phyloP scores from a whole-genome alignment of 2,113 vertebrate genomes.

The Pyxicephalus adspersus region DNA sequence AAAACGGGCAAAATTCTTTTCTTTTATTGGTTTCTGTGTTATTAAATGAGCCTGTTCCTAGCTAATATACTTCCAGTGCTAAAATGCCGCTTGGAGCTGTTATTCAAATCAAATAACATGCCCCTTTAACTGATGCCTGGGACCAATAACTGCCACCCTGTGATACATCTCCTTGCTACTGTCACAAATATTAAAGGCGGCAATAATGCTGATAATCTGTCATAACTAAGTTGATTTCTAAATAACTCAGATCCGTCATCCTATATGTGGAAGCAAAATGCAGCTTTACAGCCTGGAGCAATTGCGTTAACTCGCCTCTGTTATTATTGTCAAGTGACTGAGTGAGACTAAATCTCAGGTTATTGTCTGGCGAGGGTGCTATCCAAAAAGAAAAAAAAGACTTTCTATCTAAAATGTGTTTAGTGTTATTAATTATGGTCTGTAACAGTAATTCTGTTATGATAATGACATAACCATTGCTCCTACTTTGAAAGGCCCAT shows the following conservation, averaged over 20 bases:
- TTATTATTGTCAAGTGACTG: conserved; percentile 45
- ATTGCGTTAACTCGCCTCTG: conserved; percentile 53
- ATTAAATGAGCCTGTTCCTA: conserved; percentile 99
- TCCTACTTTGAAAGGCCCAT: neutral
- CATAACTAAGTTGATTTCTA: conserved; percentile 79
- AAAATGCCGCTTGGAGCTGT: conserved; percentile 93
- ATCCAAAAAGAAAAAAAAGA: conserved; percentile 42
- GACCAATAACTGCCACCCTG: conserved; percentile 98
- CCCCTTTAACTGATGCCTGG: conserved; percentile 92
- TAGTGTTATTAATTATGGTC: conserved; percentile 56
- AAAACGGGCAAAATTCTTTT: conserved; percentile 89
- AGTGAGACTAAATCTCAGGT: conserved; percentile 37
- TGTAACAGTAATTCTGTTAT: conserved; percentile 39
- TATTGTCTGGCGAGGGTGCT: conserved; percentile 43
- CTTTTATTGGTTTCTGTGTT: conserved; percentile 99
- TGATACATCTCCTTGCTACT: conserved; percentile 93
- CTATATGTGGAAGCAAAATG: conserved; percentile 62
- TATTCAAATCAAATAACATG: conserved; percentile 99
- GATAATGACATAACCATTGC: conserved; percentile 26
- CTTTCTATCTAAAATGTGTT: conserved; percentile 48
- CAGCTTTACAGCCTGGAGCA: conserved; percentile 68
- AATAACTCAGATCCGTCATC: conserved; percentile 73
- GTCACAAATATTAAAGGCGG: conserved; percentile 84
- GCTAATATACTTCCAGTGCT: conserved; percentile 97
- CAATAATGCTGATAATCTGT: conserved; percentile 81